phyloP scores from a whole-genome alignment of 2,113 vertebrate genomes.

The Gallinago paraguaiae region DNA sequence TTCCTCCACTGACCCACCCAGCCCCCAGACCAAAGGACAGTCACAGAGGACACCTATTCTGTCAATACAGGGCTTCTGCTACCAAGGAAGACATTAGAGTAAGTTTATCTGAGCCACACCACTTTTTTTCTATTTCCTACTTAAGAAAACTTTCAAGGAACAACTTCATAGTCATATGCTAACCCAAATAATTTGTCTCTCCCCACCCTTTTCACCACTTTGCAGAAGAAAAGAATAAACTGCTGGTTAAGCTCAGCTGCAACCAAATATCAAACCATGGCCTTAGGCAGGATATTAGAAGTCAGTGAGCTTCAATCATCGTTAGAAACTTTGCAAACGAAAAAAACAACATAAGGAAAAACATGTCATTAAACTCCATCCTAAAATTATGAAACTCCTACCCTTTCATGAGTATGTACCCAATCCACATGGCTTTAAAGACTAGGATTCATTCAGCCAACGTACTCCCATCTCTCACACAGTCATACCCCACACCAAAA shows the following conservation, averaged over 20 bases:
- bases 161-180: neutral
- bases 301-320: neutral
- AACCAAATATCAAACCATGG: neutral
- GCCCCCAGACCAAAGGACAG: neutral
- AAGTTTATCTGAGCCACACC: neutral
- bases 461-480: neutral
- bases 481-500: neutral
- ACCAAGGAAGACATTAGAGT: neutral
- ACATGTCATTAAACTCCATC: neutral
- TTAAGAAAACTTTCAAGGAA: neutral
- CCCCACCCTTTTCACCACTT: neutral
- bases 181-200: neutral
- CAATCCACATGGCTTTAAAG: neutral
- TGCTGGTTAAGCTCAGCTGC: neutral
- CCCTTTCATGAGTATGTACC: neutral
- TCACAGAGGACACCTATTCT: neutral
- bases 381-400: neutral
- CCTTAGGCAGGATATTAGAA: neutral
- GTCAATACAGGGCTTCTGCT: neutral
- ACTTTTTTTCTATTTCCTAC: neutral
- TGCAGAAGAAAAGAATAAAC: neutral
- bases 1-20: neutral
- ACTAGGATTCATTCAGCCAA: fast-evolving
- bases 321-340: neutral
- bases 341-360: neutral